A percentile compares a stretch with the other conserved stretches of the same genome.
Conservation (phyloP, 2,888 invertebrate species). For the Acleris laterana region DNA sequence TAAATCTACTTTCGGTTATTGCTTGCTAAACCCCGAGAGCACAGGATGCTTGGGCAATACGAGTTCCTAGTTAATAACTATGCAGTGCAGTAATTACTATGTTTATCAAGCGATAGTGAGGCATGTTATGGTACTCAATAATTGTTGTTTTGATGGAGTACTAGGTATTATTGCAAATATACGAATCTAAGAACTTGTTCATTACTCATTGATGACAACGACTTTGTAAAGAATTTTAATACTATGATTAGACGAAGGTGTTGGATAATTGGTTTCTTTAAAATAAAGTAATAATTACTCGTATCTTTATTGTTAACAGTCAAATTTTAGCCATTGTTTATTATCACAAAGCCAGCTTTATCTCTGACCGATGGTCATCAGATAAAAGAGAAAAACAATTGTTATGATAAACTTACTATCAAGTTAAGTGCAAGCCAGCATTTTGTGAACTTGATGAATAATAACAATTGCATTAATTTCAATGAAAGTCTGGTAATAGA, state of each 20-base stretch:
- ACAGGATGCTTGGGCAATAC: slow-evolving; percentile 8
- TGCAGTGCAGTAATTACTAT: neutral
- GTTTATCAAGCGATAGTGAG: neutral
- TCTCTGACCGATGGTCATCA: neutral
- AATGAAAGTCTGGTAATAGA: neutral
- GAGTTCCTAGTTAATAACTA: neutral
- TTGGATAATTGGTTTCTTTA: no score
- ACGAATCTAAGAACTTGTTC: no score
- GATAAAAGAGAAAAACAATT: neutral
- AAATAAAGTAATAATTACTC: no score
- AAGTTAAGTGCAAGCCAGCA: neutral
- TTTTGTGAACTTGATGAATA: neutral
- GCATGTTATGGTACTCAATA: neutral
- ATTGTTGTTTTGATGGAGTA: no score
- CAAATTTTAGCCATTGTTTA: no score
- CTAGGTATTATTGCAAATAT: no score
- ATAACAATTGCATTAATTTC: neutral
- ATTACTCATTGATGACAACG: no score
- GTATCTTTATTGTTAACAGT: no score
- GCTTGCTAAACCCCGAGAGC: slow-evolving; percentile 12
- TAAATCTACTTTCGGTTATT: slow-evolving; percentile 25
- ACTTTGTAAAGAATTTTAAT: no score
- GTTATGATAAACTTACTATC: neutral
- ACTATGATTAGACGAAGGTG: no score
- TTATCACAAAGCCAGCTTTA: neutral